Evolutionary conservation across 2,797 vertebrate genomes (phyloP).

Genomic region (Holocentrus rufus): DNA sequence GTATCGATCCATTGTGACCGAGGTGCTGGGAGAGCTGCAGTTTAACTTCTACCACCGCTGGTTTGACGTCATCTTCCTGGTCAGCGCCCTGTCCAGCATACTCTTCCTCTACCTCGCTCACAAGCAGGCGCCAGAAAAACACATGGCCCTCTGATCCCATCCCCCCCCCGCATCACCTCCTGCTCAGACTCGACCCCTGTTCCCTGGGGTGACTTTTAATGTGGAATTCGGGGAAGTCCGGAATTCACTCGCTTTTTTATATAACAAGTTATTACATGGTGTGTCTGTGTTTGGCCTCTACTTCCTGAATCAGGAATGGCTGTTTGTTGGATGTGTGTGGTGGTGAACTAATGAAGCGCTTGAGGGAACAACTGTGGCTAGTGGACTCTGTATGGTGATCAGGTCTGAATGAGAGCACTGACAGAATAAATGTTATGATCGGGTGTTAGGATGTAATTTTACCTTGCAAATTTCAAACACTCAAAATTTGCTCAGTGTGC

Average conservation of each 20-base stretch:
- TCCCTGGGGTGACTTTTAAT: constrained; percentile 22
- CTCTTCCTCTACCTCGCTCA: constrained; percentile 98
- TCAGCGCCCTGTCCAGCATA: constrained; percentile 98
- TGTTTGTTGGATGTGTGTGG: constrained; percentile 31
- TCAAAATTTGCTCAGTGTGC: constrained; percentile 17
- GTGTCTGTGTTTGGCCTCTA: constrained; percentile 31
- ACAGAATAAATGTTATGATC: constrained; percentile 17
- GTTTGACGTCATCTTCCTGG: constrained; percentile 99
- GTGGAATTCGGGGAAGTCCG: constrained; percentile 34
- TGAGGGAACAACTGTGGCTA: constrained; percentile 20
- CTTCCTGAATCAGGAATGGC: constrained; percentile 82
- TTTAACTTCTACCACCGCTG: constrained; percentile 99
- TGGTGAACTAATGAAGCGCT: constrained; percentile 28
- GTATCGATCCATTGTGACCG: constrained; percentile 94
- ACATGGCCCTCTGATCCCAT: constrained; percentile 85
- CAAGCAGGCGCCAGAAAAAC: constrained; percentile 98
- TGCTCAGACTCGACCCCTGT: constrained; percentile 16
- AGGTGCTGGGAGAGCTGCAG: constrained; percentile 97
- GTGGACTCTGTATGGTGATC: constrained; percentile 12
- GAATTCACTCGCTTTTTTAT: constrained; percentile 27
- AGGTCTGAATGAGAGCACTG: constrained; percentile 25
- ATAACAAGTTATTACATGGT: constrained; percentile 36
- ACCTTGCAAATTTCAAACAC: constrained; percentile 13
- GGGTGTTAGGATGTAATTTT: constrained; percentile 16
- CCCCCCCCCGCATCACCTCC: background rate